These are phyloP conservation scores for Julus scanicus DNA, from an alignment of 2,888 invertebrate genomes.

Conservation along the genomic window DNA sequence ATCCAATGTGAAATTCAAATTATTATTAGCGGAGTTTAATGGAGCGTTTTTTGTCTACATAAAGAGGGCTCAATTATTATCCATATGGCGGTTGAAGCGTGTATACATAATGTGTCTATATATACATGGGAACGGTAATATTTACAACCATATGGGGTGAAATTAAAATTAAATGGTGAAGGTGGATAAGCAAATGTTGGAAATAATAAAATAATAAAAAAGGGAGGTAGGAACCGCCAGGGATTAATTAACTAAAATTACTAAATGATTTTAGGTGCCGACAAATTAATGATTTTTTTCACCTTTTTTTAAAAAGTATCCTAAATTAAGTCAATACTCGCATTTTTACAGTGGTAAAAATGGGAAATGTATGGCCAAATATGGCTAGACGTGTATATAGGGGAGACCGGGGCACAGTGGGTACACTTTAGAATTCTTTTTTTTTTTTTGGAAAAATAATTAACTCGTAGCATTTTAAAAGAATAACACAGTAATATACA, in stretches of 20 bases:
- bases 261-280: background rate
- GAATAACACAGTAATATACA: too few species aligned
- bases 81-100: background rate
- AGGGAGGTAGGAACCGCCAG: background rate
- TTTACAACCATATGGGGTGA: background rate
- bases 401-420: too few species aligned
- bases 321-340: too few species aligned
- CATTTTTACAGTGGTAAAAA: too few species aligned
- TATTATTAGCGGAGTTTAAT: background rate
- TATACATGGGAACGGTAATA: background rate
- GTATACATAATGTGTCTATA: background rate
- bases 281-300: background rate
- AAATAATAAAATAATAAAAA: constrained; percentile 13
- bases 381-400: too few species aligned
- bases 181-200: background rate
- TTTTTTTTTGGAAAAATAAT: too few species aligned
- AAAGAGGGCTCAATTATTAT: background rate
- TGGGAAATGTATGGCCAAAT: too few species aligned
- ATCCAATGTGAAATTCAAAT: background rate
- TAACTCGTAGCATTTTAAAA: too few species aligned
- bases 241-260: constrained; percentile 19
- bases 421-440: too few species aligned
- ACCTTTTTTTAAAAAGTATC: background rate
- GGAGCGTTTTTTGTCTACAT: background rate
- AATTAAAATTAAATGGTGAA: background rate